A percentile compares a stretch with the other conserved stretches of the same genome.
Evolutionary conservation across 2,113 vertebrate genomes (phyloP).

Genomic region (Antennarius striatus): DNA sequence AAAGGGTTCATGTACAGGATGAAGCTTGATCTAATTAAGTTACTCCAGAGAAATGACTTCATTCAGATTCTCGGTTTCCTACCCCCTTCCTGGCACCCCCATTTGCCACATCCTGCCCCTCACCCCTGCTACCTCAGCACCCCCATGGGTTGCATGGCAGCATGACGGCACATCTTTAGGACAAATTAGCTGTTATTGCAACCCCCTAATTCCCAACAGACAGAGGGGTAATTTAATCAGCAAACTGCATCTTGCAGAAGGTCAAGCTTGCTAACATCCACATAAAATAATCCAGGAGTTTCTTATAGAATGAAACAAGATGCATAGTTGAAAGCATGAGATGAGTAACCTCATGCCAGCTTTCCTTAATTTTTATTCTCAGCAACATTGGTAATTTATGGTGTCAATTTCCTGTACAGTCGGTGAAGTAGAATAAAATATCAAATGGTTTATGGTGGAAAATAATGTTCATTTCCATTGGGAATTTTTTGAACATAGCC

Average conservation of each 20-base stretch:
- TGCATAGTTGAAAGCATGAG: background rate
- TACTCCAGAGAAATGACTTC: constrained; percentile 71
- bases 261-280: constrained; percentile 18
- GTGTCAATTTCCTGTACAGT: background rate
- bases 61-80: constrained; percentile 48
- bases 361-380: no score
- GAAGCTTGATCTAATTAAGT: constrained; percentile 58
- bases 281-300: background rate
- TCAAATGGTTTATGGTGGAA: background rate
- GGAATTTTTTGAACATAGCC: no score
- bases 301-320: constrained; percentile 1
- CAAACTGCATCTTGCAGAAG: constrained; percentile 43
- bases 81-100: constrained; percentile 21
- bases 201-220: constrained; percentile 56
- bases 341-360: no score
- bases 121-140: constrained; percentile 16
- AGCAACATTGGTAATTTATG: background rate
- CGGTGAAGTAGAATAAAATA: background rate
- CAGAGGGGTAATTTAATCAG: constrained; percentile 68
- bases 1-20: constrained; percentile 29
- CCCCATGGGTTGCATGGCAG: constrained; percentile 33
- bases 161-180: constrained; percentile 57
- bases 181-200: constrained; percentile 58
- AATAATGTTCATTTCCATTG: no score
- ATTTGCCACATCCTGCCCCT: constrained; percentile 31